Evolutionary conservation across 2,888 invertebrate genomes (phyloP), one percentile per base, ranked within the genome.

Genomic region (Nasonovia ribisnigri): DNA sequence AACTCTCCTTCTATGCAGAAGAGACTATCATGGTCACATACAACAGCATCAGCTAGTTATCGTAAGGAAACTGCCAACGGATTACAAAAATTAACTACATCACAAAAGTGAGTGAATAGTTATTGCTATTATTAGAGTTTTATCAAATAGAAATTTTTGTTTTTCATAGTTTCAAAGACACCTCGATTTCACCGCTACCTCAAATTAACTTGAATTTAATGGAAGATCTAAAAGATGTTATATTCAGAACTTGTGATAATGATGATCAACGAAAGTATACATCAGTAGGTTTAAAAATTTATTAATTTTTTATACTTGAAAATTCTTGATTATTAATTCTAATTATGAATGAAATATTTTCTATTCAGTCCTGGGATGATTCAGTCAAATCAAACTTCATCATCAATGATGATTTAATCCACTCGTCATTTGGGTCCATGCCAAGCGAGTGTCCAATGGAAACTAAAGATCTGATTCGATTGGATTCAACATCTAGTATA

Each of bases 141-240:
- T 77, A 51, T 77, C 29, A 51, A 26, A 86, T 88, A 96, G 96
- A 94, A 95, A 95, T 20, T 60, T 60, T 77, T 86, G 20, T 54
- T 88, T 92, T 88, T 91, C 6, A 54, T 57, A 93, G 93, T 57
- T 84, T 60, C 26, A 84, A n/a, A 93, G 93, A 93, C 6, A 1
- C 95, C 51, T 95, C 96, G 93, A 96, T 96, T 92, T 96, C 96
- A 89, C 96, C 95, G 3, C 95, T 96, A 10, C 95, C 96, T 92
- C 96, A 96, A 95, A 95, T 96, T 91, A 96, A 96, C 95, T 96
- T 97, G 95, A 97, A 97, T 95, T 96, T 97, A 93, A 96, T 97
- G 96, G 97, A 97, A 95, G 98, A 98, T 95, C 96, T 97, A 95
- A 96, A 97, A 95, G 97, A 97, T 95, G 96, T 97, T 87, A 96